These are phyloP conservation scores for Leptopilina myrica DNA, from an alignment of 2,888 invertebrate genomes.

Conservation along the genomic window DNA sequence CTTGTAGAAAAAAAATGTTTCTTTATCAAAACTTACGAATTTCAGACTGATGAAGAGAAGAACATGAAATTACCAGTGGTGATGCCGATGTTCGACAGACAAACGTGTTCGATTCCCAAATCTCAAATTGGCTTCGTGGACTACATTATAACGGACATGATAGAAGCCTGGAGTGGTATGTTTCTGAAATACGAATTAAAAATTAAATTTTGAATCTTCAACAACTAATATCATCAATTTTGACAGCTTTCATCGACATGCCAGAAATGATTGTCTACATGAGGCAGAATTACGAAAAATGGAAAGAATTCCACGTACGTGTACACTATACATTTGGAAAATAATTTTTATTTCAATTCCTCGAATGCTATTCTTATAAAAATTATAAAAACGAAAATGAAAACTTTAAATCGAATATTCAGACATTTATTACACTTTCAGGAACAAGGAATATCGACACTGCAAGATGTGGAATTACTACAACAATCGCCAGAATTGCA, in stretches of 20 bases:
- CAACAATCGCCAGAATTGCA: conserved; percentile 68
- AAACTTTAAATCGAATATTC: too few species aligned
- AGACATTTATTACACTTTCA: conserved; percentile 52
- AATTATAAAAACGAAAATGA: neutral
- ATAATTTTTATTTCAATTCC: conserved; percentile 14
- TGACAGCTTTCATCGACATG: conserved; percentile 89
- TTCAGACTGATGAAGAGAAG: conserved; percentile 96
- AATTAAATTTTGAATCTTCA: conserved; percentile 9
- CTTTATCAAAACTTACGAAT: conserved; percentile 33
- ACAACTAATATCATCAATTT: conserved; percentile 21
- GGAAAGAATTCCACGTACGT: conserved; percentile 88
- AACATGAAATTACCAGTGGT: conserved; percentile 92
- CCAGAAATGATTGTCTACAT: conserved; percentile 92
- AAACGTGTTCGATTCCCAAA: conserved; percentile 96
- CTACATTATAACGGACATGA: conserved; percentile 98
- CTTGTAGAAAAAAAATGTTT: too few species aligned
- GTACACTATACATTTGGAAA: too few species aligned
- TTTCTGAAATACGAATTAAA: conserved; percentile 47
- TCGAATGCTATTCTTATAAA: neutral
- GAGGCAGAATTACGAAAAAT: conserved; percentile 91
- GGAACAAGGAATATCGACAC: conserved; percentile 84
- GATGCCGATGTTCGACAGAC: conserved; percentile 98
- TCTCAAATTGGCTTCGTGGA: conserved; percentile 99
- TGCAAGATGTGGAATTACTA: conserved; percentile 82
- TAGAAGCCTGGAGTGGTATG: conserved; percentile 96